Evolutionary conservation across 30 jellyfish, hydroid and myxozoan genomes (phyloP).

Genomic region (Hydractinia symbiolongicarpus): DNA sequence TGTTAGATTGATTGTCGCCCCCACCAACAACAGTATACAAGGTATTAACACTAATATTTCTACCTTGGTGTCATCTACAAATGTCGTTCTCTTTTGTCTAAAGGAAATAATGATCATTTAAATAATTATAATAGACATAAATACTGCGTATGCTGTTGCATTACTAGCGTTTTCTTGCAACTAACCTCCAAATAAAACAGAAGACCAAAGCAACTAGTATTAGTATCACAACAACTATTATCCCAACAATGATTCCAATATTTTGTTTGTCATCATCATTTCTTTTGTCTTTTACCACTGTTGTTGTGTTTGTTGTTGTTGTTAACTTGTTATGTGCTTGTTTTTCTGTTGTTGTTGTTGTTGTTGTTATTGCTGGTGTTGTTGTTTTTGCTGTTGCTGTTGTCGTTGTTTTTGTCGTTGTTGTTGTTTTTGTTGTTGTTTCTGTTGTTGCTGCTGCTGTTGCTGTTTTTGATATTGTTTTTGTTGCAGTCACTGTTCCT

Average conservation of each 20-base stretch:
- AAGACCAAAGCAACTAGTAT: background rate
- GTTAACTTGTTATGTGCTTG: background rate
- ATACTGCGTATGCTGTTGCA: no score
- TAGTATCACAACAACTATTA: background rate
- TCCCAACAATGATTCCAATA: conserved; percentile 3
- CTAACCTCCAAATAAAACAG: conserved; percentile 2
- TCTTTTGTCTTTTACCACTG: background rate
- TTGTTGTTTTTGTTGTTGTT: background rate
- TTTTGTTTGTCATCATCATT: background rate
- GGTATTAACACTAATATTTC: no score
- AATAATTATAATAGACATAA: no score
- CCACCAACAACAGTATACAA: no score
- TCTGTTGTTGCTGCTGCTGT: conserved; percentile 28
- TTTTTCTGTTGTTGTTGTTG: background rate
- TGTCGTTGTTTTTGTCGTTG: conserved; percentile 18
- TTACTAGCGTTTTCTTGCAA: no score
- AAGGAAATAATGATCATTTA: no score
- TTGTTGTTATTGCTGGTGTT: background rate
- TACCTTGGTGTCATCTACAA: no score
- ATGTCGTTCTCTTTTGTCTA: no score
- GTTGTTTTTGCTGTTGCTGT: conserved; percentile 13
- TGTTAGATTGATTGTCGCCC: no score
- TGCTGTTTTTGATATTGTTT: conserved; percentile 34
- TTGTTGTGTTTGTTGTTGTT: conserved; percentile 18
- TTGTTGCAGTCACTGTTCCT: conserved; percentile 14